These are phyloP conservation scores for Ctenomys sociabilis DNA, from an alignment of 2,113 vertebrate species.

Conservation along the genomic window DNA sequence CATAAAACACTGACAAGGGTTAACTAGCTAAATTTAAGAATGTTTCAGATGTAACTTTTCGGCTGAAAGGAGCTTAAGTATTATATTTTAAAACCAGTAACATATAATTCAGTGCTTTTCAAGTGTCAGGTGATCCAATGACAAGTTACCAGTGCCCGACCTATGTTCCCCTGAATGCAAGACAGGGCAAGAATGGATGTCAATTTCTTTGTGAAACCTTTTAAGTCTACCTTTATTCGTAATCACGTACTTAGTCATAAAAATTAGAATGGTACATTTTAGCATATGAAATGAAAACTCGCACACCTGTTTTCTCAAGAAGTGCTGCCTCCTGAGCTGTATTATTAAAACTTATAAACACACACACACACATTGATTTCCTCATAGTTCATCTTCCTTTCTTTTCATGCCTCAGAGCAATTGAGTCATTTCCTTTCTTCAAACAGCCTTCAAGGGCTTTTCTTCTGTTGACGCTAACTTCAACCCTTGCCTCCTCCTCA, in stretches of 20 bases:
- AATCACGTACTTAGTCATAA: constrained; percentile 58
- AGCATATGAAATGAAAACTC: constrained; percentile 33
- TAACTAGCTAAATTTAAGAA: neutral
- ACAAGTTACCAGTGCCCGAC: constrained; percentile 3
- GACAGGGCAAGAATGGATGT: constrained; percentile 42
- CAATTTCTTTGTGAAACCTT: constrained; percentile 63
- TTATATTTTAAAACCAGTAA: constrained; percentile 61
- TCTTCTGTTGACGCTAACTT: constrained; percentile 60
- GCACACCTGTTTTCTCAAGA: neutral
- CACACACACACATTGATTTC: neutral
- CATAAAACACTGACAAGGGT: neutral
- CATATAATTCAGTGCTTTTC: neutral
- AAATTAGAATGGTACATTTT: constrained; percentile 60
- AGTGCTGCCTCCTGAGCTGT: constrained; percentile 45
- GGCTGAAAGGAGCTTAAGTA: neutral
- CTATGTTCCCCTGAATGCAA: neutral
- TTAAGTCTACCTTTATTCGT: constrained; percentile 43
- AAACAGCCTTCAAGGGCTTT: constrained; percentile 30
- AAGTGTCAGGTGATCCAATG: constrained; percentile 34
- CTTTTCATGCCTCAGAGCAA: constrained; percentile 66
- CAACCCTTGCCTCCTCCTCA: neutral
- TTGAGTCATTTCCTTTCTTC: constrained; percentile 73
- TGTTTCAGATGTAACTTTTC: neutral
- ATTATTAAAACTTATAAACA: constrained; percentile 41
- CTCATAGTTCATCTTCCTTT: constrained; percentile 52